A percentile compares a stretch with the other conserved stretches of the same genome.
Conservation (phyloP, 2,888 invertebrate genomes). For the Corythucha ciliata region DNA sequence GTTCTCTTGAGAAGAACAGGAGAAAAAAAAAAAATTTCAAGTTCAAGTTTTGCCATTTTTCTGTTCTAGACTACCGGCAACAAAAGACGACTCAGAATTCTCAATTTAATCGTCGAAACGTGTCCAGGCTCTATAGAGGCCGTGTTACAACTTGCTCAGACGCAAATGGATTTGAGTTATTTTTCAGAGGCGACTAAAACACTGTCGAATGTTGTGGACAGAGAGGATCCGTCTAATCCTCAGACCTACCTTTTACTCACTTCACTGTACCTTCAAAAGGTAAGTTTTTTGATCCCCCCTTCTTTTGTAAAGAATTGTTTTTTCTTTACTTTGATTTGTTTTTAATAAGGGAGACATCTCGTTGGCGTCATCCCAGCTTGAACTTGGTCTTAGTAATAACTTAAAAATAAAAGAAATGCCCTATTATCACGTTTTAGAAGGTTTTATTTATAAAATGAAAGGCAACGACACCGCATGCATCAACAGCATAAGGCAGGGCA, state of each 20-base stretch:
- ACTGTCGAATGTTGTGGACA: constrained; percentile 44
- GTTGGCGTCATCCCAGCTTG: constrained; percentile 75
- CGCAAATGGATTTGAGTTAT: constrained; percentile 28
- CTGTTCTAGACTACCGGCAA: constrained; percentile 26
- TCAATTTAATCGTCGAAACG: constrained; percentile 31
- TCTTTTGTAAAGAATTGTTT: neutral
- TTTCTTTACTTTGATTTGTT: constrained; percentile 35
- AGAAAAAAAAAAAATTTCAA: neutral
- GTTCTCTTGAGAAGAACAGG: constrained; percentile 8
- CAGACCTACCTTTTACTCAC: constrained; percentile 80
- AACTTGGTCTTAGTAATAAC: constrained; percentile 82
- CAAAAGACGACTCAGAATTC: constrained; percentile 25
- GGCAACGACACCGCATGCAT: constrained; percentile 62
- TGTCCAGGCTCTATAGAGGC: constrained; percentile 68
- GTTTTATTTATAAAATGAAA: constrained; percentile 52
- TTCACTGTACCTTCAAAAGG: constrained; percentile 61
- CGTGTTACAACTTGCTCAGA: constrained; percentile 35
- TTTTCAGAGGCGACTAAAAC: constrained; percentile 37
- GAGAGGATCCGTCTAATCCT: constrained; percentile 66
- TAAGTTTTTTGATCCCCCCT: constrained; percentile 16
- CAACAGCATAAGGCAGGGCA: constrained; percentile 62
- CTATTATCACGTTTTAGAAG: constrained; percentile 77
- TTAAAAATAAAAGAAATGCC: constrained; percentile 88
- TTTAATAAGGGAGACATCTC: constrained; percentile 58
- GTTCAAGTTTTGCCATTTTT: neutral